These are phyloP conservation scores for Siphonodentalium dalli DNA, from an alignment of 2,888 invertebrate genomes.

Conservation along the genomic window DNA sequence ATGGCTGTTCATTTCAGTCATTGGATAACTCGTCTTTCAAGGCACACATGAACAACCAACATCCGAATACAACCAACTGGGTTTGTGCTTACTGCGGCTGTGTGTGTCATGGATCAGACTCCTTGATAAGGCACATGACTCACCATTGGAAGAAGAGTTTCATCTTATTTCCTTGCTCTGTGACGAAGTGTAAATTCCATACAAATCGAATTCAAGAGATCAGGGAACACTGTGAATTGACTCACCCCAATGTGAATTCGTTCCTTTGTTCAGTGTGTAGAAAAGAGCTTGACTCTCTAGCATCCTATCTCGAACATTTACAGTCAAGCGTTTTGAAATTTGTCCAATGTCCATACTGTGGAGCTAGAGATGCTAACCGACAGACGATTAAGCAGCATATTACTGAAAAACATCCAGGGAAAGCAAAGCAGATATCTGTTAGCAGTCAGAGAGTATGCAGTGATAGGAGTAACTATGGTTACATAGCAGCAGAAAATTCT, in stretches of 20 bases:
- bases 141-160: conserved; percentile 43
- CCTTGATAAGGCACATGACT: conserved; percentile 44
- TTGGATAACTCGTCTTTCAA: conserved; percentile 39
- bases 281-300: conserved; percentile 31
- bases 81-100: conserved; percentile 51
- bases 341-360: conserved; percentile 50
- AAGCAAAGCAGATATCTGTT: conserved; percentile 46
- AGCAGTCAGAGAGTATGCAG: conserved; percentile 52
- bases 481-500: conserved; percentile 25
- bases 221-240: conserved; percentile 38
- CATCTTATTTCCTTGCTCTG: conserved; percentile 44
- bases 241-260: conserved; percentile 31
- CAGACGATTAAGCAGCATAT: conserved; percentile 44
- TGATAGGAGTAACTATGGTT: conserved; percentile 39
- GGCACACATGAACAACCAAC: conserved; percentile 39
- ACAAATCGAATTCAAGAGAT: conserved; percentile 45
- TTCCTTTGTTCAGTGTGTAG: conserved; percentile 45
- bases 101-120: conserved; percentile 42
- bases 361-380: conserved; percentile 42
- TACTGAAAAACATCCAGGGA: conserved; percentile 42
- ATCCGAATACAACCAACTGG: conserved; percentile 36
- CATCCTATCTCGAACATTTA: conserved; percentile 38
- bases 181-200: conserved; percentile 43
- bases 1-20: conserved; percentile 41
- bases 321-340: conserved; percentile 46